Evolutionary conservation across 2,113 vertebrate genomes (phyloP).

Genomic region (Oryzias curvinotus): DNA sequence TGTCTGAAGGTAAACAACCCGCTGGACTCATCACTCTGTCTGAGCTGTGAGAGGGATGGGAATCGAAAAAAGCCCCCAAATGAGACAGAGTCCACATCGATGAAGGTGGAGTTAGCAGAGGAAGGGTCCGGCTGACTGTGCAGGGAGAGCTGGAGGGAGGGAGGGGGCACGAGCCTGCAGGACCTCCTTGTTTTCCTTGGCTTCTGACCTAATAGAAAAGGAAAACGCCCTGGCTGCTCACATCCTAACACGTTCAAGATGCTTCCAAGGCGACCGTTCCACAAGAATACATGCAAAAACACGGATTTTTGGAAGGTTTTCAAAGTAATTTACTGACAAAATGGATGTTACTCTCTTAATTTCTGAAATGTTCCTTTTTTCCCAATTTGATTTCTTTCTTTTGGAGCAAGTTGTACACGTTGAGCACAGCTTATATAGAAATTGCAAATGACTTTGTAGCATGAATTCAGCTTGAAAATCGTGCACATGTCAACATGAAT

Average conservation of each 20-base stretch:
- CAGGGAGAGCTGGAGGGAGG: constrained; percentile 18
- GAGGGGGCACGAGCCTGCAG: neutral
- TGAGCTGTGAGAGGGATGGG: constrained; percentile 35
- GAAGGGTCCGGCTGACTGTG: constrained; percentile 25
- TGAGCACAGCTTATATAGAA: no score
- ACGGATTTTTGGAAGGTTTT: no score
- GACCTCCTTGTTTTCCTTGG: constrained; percentile 25
- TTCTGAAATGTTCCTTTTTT: no score
- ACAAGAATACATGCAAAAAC: neutral
- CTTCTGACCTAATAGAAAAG: constrained; percentile 10
- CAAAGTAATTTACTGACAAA: no score
- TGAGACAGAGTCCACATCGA: constrained; percentile 7
- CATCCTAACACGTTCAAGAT: constrained; percentile 7
- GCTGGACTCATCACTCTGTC: constrained; percentile 48
- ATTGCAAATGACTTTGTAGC: no score
- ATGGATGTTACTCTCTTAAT: no score
- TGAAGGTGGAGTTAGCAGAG: constrained; percentile 16
- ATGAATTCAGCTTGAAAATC: no score
- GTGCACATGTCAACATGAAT: no score
- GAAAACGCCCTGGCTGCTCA: constrained; percentile 29
- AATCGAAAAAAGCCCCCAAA: no score
- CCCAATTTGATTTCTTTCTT: no score
- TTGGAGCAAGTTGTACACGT: no score
- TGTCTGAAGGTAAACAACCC: constrained; percentile 36
- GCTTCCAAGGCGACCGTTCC: neutral